A percentile compares a stretch with the other conserved stretches of the same genome.
phyloP scores from a whole-genome alignment of 2,113 vertebrate genomes.

The Climacteris rufus region DNA sequence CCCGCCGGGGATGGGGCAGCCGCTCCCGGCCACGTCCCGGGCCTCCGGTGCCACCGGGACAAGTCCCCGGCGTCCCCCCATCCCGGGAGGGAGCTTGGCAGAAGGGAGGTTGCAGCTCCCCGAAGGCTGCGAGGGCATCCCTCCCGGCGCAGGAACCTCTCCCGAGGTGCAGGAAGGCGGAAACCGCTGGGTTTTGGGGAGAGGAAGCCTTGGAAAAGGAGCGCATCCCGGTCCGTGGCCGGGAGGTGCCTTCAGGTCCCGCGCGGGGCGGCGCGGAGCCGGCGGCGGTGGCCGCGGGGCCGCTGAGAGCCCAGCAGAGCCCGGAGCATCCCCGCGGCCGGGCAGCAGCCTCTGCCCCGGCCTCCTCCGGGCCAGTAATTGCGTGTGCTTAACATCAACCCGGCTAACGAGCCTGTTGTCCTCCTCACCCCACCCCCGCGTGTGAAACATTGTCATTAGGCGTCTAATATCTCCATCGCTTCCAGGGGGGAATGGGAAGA shows the following conservation, averaged over 20 bases:
- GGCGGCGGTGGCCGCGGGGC: neutral
- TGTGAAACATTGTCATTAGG: constrained; percentile 63
- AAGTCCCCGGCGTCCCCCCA: too few relatives aligned
- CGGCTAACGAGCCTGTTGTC: constrained; percentile 43
- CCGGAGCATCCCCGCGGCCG: neutral
- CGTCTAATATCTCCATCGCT: constrained; percentile 53
- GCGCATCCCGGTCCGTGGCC: neutral
- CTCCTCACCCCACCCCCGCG: constrained; percentile 56
- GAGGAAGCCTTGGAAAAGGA: neutral
- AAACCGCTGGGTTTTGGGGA: neutral
- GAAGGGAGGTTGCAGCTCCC: neutral
- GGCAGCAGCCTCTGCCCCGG: constrained; percentile 18
- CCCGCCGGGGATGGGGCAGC: neutral
- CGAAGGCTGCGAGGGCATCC: neutral
- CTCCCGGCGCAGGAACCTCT: neutral
- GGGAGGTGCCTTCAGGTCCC: neutral
- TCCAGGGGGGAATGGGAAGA: constrained; percentile 40
- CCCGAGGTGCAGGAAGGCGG: neutral
- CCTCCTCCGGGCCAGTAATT: constrained; percentile 3
- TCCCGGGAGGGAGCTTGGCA: neutral
- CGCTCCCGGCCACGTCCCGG: neutral
- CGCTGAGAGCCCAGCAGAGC: neutral
- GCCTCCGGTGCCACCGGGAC: neutral
- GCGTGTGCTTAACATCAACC: constrained; percentile 27
- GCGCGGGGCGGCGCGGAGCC: neutral